Base-by-base conservation (phyloP, 2,888 invertebrate species). In the Morpho helenor region DNA sequence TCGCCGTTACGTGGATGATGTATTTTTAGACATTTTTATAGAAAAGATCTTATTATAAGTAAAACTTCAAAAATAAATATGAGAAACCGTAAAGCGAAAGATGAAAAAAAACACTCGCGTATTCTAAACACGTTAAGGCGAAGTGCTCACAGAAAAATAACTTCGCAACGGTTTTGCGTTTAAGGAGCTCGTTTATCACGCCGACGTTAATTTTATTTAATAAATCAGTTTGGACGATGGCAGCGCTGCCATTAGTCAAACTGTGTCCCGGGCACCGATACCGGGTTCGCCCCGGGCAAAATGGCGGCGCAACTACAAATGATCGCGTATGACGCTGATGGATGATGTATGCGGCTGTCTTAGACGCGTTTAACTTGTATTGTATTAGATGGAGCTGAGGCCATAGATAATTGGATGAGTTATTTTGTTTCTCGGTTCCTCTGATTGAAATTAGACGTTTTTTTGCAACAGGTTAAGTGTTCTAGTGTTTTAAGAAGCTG, bases 201-300 rank as follows among this genome's bases (percentile, higher is more conserved):
- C 59, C 66, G 73, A 79, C 75, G 77, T 77, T 82, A 84, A 86
- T 87, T 86, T 72, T 84, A 84, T 87, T 87, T 80, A 85, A 87
- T 87, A 87, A 87, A 86, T 85, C 86, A 78, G 80, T 75, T 78
- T 68, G 76, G 74, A 74, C 71, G 54, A 48, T 42, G 77, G 75
- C 78, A 76, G 71, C 72, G 74, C 73, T 72, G 74, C 79, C 80
- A 87, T 87, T 85, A 85, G 76, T 85, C 84, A 83, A 59, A 78
- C 77, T 39, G 49, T 49, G 61, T 68, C 69, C 70, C 69, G 73
- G 74, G 78, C 75, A 74, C 73, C 76, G 74, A 79, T 78, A 76
- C 76, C 67, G 72, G 79, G 79, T 75, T 77, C 65, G 80, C 77
- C 75, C 56, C 63, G 60, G 70, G 75, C 73, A 66, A 66, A 66